phyloP scores from a whole-genome alignment of 2,888 invertebrate species.

The Drosophila pegasa region DNA sequence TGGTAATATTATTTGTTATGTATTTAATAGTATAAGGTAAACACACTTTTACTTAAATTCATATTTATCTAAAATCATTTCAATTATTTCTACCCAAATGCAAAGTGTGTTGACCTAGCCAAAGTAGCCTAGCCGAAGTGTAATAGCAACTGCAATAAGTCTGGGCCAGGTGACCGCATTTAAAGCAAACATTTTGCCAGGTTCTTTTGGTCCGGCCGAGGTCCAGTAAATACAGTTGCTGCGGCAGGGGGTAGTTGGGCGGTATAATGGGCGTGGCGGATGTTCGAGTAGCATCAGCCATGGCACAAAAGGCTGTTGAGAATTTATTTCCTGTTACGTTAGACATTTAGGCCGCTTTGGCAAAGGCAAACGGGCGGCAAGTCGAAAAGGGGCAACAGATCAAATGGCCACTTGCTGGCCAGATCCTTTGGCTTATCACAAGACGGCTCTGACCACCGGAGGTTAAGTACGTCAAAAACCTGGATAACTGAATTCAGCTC shows the following conservation, averaged over 20 bases:
- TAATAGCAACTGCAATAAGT: conserved; percentile 31
- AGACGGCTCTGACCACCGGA: conserved; percentile 42
- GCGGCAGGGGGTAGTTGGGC: neutral
- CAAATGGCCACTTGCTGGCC: conserved; percentile 59
- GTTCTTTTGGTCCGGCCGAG: conserved; percentile 40
- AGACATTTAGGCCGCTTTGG: conserved; percentile 71
- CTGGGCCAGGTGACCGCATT: conserved; percentile 52
- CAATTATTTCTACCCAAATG: neutral
- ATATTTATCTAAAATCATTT: no score
- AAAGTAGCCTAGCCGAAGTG: neutral
- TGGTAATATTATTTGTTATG: no score
- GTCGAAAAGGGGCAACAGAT: conserved; percentile 66
- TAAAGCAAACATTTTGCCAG: conserved; percentile 56
- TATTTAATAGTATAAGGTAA: no score
- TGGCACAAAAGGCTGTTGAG: conserved; percentile 65
- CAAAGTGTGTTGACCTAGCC: conserved; percentile 2
- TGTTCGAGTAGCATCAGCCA: conserved; percentile 15
- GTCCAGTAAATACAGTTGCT: conserved; percentile 27
- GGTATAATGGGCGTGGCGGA: conserved; percentile 22
- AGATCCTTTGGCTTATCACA: conserved; percentile 57
- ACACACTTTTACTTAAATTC: neutral
- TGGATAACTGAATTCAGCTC: conserved; percentile 31
- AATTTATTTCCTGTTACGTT: conserved; percentile 76
- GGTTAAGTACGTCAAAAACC: conserved; percentile 52
- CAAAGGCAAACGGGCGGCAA: conserved; percentile 35